phyloP scores from a whole-genome alignment of 2,888 invertebrate genomes.

The Oeneis ivallda region DNA sequence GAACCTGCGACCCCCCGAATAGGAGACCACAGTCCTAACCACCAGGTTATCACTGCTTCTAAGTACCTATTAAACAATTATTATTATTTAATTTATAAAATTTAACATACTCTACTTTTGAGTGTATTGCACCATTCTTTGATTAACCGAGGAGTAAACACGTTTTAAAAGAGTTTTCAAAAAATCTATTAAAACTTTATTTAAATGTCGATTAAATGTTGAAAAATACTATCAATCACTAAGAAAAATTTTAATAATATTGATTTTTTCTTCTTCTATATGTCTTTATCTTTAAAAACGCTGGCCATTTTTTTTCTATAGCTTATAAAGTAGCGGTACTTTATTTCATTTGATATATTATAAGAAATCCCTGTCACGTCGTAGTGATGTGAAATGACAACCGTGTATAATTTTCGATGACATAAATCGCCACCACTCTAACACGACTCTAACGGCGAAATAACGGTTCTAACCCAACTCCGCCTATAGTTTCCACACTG shows the following conservation, averaged over 20 bases:
- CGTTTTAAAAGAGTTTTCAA: too few relatives aligned
- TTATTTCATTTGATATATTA: not conserved
- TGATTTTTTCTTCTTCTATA: not conserved
- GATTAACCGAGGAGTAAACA: too few relatives aligned
- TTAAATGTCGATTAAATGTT: too few relatives aligned
- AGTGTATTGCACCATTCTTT: too few relatives aligned
- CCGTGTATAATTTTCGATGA: slow-evolving; percentile 14
- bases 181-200: too few relatives aligned
- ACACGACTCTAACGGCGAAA: not conserved
- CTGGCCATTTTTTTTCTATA: not conserved
- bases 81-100: too few relatives aligned
- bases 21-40: too few relatives aligned
- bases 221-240: too few relatives aligned
- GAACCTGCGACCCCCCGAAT: too few relatives aligned
- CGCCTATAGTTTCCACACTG: slow-evolving; percentile 6
- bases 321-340: not conserved
- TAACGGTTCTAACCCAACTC: slow-evolving; percentile 4
- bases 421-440: not conserved
- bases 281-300: not conserved
- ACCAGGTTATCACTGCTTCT: too few relatives aligned
- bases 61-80: too few relatives aligned
- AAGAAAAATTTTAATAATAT: not conserved
- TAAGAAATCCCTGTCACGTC: slow-evolving; percentile 2
- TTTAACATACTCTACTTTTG: too few relatives aligned
- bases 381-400: slow-evolving; percentile 4